A percentile compares a stretch with the other conserved stretches of the same genome.
Conservation (phyloP, 2,797 vertebrate species). For the Peromyscus aztecus region DNA sequence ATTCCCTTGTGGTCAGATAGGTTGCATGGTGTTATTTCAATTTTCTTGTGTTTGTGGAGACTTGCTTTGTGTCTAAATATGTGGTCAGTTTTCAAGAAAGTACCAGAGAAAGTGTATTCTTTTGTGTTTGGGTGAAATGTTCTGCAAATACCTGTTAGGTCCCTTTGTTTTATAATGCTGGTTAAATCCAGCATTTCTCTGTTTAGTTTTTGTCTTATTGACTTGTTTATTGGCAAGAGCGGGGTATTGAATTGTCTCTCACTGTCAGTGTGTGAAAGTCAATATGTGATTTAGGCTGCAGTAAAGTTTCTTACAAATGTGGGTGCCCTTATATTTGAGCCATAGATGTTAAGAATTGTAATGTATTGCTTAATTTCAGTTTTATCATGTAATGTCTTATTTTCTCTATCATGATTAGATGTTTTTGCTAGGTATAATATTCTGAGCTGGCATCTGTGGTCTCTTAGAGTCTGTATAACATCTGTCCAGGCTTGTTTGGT, state of each 20-base stretch:
- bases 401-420: neutral
- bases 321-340: neutral
- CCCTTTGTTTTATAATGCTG: neutral
- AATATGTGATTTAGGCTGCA: neutral
- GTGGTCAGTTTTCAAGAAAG: neutral
- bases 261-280: neutral
- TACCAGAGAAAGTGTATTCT: neutral
- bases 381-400: neutral
- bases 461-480: neutral
- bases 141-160: neutral
- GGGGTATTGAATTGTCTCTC: neutral
- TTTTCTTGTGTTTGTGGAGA: neutral
- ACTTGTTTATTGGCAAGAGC: neutral
- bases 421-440: neutral
- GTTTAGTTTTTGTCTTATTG: neutral
- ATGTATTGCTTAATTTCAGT: neutral
- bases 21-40: neutral
- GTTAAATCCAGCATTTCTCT: neutral
- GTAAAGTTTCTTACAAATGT: neutral
- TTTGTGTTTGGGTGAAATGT: neutral
- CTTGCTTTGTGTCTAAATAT: neutral
- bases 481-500: neutral
- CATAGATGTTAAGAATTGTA: neutral
- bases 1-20: neutral
- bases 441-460: neutral